Conservation (phyloP, 2,113 vertebrate species). For the Pollachius pollachius region DNA sequence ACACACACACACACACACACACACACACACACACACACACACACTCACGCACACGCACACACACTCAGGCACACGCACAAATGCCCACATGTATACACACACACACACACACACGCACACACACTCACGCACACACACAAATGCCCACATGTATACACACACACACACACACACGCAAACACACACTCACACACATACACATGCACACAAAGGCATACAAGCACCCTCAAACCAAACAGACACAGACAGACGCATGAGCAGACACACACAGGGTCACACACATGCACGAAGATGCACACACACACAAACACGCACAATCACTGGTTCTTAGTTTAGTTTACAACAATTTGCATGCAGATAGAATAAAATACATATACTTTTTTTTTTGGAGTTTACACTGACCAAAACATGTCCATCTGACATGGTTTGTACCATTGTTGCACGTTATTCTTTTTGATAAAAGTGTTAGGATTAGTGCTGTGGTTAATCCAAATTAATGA, state of each 20-base stretch:
- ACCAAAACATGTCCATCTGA: too few species aligned
- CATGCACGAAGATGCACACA: background rate
- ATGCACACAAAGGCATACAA: constrained; percentile 1
- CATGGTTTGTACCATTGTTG: too few species aligned
- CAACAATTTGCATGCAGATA: too few species aligned
- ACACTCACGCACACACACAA: background rate
- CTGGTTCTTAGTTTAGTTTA: too few species aligned
- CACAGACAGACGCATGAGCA: background rate
- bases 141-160: background rate
- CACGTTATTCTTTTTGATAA: too few species aligned
- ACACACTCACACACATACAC: background rate
- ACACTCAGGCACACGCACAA: background rate
- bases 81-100: constrained; percentile 5
- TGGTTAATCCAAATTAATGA: too few species aligned
- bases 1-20: background rate
- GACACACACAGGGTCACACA: background rate
- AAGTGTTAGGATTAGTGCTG: too few species aligned
- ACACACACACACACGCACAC: constrained; percentile 17
- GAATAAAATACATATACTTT: too few species aligned
- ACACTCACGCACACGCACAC: background rate
- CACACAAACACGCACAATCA: constrained; percentile 3
- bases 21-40: constrained; percentile 7
- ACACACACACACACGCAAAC: constrained; percentile 5
- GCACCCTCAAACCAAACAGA: background rate
- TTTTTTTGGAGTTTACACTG: too few species aligned